phyloP scores from a whole-genome alignment of 2,113 vertebrate genomes.

The Smithornis capensis region DNA sequence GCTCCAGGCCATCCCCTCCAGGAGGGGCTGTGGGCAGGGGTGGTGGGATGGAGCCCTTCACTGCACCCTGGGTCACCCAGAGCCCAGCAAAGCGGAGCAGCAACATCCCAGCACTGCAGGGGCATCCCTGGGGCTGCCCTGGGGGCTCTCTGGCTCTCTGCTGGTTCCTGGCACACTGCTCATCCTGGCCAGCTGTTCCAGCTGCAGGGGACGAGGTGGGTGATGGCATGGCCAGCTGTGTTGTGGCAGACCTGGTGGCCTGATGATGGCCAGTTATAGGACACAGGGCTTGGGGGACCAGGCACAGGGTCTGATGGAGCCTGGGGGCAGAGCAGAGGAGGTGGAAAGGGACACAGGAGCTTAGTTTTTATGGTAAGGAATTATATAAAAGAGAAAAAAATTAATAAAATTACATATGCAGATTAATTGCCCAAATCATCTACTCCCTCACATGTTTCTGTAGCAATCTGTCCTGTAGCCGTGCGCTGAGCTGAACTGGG shows the following conservation, averaged over 20 bases:
- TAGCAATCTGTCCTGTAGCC: neutral
- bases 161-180: neutral
- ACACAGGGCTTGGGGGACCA: rapidly evolving
- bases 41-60: neutral
- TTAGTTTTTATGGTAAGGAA: neutral
- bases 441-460: neutral
- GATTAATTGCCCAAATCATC: neutral
- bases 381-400: neutral
- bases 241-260: neutral
- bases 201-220: neutral
- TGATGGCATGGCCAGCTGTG: rapidly evolving
- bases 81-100: neutral
- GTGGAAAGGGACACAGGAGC: no score
- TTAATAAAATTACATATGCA: neutral
- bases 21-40: neutral
- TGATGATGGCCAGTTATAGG: neutral
- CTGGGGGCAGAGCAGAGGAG: neutral
- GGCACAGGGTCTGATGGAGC: neutral
- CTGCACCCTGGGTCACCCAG: rapidly evolving
- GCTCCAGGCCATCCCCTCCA: neutral
- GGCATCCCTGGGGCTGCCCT: neutral
- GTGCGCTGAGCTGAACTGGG: neutral
- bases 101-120: neutral
- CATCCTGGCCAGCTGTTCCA: neutral
- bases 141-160: neutral